These are phyloP conservation scores for Adineta ricciae DNA, from an alignment of 2,888 invertebrate species.

Conservation along the genomic window DNA sequence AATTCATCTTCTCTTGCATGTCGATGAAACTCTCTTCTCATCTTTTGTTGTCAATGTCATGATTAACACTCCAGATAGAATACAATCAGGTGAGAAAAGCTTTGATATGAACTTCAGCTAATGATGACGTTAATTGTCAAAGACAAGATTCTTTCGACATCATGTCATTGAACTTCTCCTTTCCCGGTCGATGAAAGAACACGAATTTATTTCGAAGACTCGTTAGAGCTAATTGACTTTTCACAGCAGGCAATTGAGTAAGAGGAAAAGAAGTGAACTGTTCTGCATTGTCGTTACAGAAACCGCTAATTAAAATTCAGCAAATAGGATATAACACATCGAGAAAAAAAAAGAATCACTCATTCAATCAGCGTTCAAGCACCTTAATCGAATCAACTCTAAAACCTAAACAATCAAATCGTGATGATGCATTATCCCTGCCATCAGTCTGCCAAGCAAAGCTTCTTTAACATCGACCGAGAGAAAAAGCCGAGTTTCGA, in stretches of 20 bases:
- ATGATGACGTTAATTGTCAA: neutral
- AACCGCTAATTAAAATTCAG: neutral
- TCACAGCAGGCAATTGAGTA: neutral
- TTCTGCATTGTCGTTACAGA: neutral
- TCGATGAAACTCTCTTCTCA: neutral
- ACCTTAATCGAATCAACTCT: neutral
- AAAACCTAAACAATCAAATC: neutral
- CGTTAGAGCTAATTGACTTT: neutral
- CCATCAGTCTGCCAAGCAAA: too few species aligned
- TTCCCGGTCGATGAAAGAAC: neutral
- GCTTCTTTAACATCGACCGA: neutral
- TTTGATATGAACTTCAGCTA: neutral
- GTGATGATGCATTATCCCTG: neutral
- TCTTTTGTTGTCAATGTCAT: constrained; percentile 2
- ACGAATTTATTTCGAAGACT: neutral
- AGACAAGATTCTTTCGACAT: neutral
- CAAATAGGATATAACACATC: neutral
- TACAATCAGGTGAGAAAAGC: constrained; percentile 23
- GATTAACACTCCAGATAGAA: neutral
- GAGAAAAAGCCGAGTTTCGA: neutral
- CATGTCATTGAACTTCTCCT: neutral
- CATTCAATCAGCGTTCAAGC: neutral
- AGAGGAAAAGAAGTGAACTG: neutral
- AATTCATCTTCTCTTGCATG: neutral
- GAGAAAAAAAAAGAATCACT: neutral